Evolutionary conservation across 2,113 vertebrate species (phyloP).

Genomic region (Silurus asotus): DNA sequence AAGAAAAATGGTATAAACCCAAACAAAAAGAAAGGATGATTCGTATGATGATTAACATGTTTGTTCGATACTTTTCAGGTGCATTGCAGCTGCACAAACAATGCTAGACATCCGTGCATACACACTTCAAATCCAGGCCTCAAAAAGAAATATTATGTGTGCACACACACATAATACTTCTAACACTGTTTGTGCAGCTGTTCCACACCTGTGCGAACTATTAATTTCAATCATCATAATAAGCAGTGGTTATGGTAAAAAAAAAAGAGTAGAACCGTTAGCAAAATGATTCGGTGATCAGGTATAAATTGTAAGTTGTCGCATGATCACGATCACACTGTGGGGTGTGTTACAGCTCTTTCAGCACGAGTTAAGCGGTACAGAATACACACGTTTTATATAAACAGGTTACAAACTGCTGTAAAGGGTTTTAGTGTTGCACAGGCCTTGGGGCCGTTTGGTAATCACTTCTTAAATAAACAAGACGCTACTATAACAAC

Average conservation of each 20-base stretch:
- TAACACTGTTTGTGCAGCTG: conserved; percentile 26
- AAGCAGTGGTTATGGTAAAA: not conserved
- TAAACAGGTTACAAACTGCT: not conserved
- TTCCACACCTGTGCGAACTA: conserved; percentile 6
- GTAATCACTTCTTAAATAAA: conserved; percentile 21
- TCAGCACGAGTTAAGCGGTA: not conserved
- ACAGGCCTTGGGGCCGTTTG: conserved; percentile 4
- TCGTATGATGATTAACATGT: not conserved
- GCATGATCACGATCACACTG: not conserved
- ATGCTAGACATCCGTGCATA: not conserved
- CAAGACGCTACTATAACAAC: conserved; percentile 10
- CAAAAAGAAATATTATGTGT: not conserved
- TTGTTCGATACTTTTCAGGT: not conserved
- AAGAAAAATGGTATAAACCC: not conserved
- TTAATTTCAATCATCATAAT: conserved; percentile 15
- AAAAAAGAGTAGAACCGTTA: not conserved
- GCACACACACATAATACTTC: not conserved
- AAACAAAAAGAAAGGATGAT: not conserved
- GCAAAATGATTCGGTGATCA: not conserved
- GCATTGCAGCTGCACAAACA: conserved; percentile 24
- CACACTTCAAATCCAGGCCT: not conserved
- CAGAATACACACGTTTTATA: not conserved
- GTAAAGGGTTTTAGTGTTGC: not conserved
- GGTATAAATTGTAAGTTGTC: conserved; percentile 1
- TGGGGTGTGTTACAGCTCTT: not conserved